Base-by-base conservation (phyloP, 2,113 vertebrate genomes). In the Gobius niger region DNA sequence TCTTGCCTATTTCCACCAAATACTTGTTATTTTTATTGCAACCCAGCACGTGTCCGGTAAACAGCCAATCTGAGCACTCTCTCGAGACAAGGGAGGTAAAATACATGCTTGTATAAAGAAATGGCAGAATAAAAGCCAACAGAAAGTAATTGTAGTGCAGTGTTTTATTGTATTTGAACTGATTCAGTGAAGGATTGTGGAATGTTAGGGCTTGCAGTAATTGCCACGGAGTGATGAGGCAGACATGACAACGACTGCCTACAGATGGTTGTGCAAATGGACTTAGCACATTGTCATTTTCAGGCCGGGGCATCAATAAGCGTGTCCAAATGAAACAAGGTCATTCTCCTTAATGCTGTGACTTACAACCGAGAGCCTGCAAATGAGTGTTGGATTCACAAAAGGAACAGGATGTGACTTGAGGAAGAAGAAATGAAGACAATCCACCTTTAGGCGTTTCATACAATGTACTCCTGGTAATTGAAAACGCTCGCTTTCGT, bases 211-310 rank as follows among this genome's bases (percentile, higher is more conserved):
- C 75, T 72, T 65, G 40, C 76, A 59, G 44, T 34, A 18, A 72
- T 70, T 8, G 59, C 14, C 14, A 40, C 18, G 7, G 16, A 41
- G 67, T 71, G 61, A 75, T 59, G 65, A 71, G 77, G 51, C 64
- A 65, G 61, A 71, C 47, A 63, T 73, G 49, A 24, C 57, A 63
- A 64, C 73, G n/a, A 56, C 67, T 65, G 44, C 49, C 44, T 70
- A 50, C 66, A 80, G 76, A 85, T 81, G 78, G 65, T 72, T 16
- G 12, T 24, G 42, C 70, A 77, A 80, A 77, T 75, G 61, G 50
- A 41, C 52, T 34, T 7, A 57, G 53, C 75, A 78, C 74, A 86
- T 73, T 78, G 79, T 40, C 19, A 47, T 61, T 73, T 75, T 71
- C 69, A 70, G 18, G 65, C 50, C 64, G 63, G 24, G 69, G 49